These are phyloP conservation scores for Acrossocheilus fasciatus DNA, from an alignment of 2,797 vertebrate species.

Conservation along the genomic window DNA sequence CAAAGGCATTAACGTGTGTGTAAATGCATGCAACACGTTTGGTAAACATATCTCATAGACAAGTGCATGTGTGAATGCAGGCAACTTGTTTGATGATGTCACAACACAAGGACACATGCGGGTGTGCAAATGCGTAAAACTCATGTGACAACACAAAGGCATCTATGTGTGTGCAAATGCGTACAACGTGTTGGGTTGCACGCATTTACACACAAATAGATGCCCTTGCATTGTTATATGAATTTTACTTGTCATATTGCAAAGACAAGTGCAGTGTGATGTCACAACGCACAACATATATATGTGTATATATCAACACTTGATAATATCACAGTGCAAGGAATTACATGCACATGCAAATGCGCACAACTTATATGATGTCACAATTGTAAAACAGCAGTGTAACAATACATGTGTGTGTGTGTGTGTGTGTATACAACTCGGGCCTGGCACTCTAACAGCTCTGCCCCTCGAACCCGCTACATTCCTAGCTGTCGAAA, in stretches of 20 bases:
- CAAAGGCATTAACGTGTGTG: background rate
- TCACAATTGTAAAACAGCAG: slow-evolving; percentile 32
- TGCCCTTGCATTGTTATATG: background rate
- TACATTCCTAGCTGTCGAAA: slow-evolving; percentile 76
- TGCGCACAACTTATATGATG: slow-evolving; percentile 41
- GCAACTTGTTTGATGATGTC: background rate
- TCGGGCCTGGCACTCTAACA: slow-evolving; percentile 57
- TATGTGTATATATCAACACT: background rate
- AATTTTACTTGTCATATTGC: background rate
- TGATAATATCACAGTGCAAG: background rate
- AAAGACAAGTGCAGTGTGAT: background rate
- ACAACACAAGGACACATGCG: background rate
- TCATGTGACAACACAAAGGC: background rate
- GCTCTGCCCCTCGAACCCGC: slow-evolving; percentile 62
- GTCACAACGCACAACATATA: background rate
- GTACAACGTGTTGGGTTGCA: background rate
- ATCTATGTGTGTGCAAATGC: background rate
- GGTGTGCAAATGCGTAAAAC: background rate
- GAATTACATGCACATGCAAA: background rate
- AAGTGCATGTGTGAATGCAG: background rate
- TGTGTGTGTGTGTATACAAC: slow-evolving; percentile 32
- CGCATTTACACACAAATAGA: background rate
- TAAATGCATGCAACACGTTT: background rate
- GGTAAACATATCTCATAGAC: background rate
- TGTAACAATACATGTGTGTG: background rate